Base-by-base conservation (phyloP, 2,797 vertebrate species). In the Hozukius guyotensis region DNA sequence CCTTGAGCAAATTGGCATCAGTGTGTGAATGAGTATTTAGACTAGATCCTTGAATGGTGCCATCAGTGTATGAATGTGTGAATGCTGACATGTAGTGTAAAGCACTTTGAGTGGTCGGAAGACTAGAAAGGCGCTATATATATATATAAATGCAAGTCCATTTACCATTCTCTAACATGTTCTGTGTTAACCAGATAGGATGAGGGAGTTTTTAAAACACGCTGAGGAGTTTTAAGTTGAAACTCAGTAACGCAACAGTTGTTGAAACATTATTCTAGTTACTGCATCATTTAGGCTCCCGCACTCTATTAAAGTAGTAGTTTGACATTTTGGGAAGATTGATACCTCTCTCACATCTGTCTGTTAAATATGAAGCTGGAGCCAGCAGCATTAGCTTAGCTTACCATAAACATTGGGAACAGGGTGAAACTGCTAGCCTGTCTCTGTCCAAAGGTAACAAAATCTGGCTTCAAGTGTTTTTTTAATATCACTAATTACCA, bases 381-480 rank as follows among this genome's bases (percentile, higher is more conserved):
- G 2, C 67, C 7, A 1, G 36, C 27, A 60, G 25, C 25, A 27
- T n/a, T 52, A 57, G 52, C n/a, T 34, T 24, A 53, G 18, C 11
- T 67, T 1, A 46, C 42, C 42, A 18, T 46, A 49, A 49, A 49
- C 0, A 49, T 49, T 20, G 46, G 2, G 46, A 49, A 32, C 38
- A 24, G 2, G 13, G 25, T n/a, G 52, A 0, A 29, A 49, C 16
- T 12, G 1, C 63, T 7, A 4, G 0, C 34, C 22, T 38, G 8
- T 29, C 14, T 18, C n/a, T 64, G 34, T 20, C 11, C 6, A 24
- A 5, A 31, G 6, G 38, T 0, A 46, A 27, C 63, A 46, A 27
- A 27, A 14, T 65, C 8, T 42, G 13, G 36, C 63, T 9, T 49
- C 64, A 1, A 18, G 31, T 12, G 0, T 34, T 31, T 31, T 25